A percentile compares a stretch with the other conserved stretches of the same genome.
These are phyloP conservation scores for Dryococelus australis DNA, from an alignment of 2,888 invertebrate genomes.

Conservation along the genomic window DNA sequence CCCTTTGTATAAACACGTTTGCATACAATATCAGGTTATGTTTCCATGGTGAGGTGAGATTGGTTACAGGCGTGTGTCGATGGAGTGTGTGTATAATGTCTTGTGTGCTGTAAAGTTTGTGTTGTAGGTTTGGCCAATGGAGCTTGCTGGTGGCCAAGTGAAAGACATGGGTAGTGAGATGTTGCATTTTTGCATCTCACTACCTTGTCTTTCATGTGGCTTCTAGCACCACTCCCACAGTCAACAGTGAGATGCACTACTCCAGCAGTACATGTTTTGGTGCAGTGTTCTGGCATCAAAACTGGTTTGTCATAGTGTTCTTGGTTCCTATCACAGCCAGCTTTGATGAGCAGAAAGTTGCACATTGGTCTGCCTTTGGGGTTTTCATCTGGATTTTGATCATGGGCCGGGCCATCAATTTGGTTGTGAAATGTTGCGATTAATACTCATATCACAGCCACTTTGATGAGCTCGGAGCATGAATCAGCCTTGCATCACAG, in stretches of 20 bases:
- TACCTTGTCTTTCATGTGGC: constrained; percentile 98
- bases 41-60: background rate
- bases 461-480: constrained; percentile 88
- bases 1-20: no score
- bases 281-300: constrained; percentile 75
- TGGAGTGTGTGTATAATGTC: no score
- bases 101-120: background rate
- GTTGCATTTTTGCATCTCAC: constrained; percentile 83
- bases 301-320: constrained; percentile 81
- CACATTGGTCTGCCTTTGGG: constrained; percentile 50
- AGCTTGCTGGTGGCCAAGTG: constrained; percentile 65
- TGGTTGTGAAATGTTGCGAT: constrained; percentile 81
- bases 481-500: constrained; percentile 13
- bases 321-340: constrained; percentile 86
- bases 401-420: constrained; percentile 70
- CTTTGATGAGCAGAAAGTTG: constrained; percentile 89
- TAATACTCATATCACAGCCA: constrained; percentile 93
- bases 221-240: constrained; percentile 47
- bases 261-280: constrained; percentile 55
- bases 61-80: background rate
- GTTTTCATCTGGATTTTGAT: background rate
- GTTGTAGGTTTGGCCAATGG: background rate
- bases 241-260: constrained; percentile 56
- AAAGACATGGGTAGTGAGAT: constrained; percentile 99
- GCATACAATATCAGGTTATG: no score